phyloP scores from a whole-genome alignment of 2,113 vertebrate species.

The Apaloderma vittatum region DNA sequence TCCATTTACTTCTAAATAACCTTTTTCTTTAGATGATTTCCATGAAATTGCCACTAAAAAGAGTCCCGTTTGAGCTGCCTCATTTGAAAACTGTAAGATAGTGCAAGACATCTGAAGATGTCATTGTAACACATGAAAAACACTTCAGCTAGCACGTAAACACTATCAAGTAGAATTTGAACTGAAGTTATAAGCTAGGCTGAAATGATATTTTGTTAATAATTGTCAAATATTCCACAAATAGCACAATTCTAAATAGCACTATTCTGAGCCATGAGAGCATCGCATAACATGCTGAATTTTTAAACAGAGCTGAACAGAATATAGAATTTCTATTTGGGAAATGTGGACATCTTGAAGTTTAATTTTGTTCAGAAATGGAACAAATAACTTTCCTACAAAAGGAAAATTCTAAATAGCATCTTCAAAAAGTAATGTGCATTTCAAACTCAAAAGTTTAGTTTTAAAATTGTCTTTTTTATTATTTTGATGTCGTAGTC shows the following conservation, averaged over 20 bases:
- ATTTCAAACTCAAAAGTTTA: slow-evolving; percentile 43
- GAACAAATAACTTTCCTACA: slow-evolving; percentile 49
- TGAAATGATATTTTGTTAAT: slow-evolving; percentile 73
- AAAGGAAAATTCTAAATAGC: slow-evolving; percentile 47
- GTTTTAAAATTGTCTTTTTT: slow-evolving; percentile 19
- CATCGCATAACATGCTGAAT: slow-evolving; percentile 6
- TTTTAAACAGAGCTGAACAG: slow-evolving; percentile 58
- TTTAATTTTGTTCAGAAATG: slow-evolving; percentile 58
- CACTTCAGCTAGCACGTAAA: slow-evolving; percentile 63
- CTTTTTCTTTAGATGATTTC: slow-evolving; percentile 63
- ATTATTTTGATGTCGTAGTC: not conserved
- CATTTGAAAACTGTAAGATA: slow-evolving; percentile 60
- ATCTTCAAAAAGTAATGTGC: slow-evolving; percentile 29
- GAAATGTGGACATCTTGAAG: slow-evolving; percentile 64
- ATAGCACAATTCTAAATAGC: slow-evolving; percentile 58
- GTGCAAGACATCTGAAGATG: slow-evolving; percentile 64
- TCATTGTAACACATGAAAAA: slow-evolving; percentile 68
- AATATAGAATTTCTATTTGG: slow-evolving; percentile 62
- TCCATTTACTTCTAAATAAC: slow-evolving; percentile 65
- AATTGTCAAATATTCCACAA: slow-evolving; percentile 68
- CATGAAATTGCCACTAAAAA: slow-evolving; percentile 70
- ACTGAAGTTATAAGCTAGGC: slow-evolving; percentile 61
- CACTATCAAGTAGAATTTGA: slow-evolving; percentile 53
- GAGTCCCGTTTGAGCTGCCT: slow-evolving; percentile 49
- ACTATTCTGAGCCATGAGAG: slow-evolving; percentile 38